These are phyloP conservation scores for Aythya baeri DNA, from an alignment of 2,113 vertebrate genomes.

Conservation along the genomic window DNA sequence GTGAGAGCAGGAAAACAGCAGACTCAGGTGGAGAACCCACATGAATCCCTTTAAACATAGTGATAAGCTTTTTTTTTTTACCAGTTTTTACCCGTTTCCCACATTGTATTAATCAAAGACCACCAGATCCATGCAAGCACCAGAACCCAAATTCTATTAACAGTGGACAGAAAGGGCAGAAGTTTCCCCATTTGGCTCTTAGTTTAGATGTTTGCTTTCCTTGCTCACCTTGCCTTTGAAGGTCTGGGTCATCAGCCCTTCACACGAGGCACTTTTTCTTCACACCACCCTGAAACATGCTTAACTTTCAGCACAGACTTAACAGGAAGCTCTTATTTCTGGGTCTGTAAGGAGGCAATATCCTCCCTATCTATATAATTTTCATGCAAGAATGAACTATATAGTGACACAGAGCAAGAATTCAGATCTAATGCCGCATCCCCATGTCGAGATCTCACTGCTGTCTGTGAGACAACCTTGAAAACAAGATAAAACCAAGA, in stretches of 20 bases:
- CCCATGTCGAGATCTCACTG: not conserved
- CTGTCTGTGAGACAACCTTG: not conserved
- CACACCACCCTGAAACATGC: not conserved
- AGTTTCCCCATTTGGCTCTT: not conserved
- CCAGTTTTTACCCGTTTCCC: not conserved
- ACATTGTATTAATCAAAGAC: not conserved
- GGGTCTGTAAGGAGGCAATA: not conserved
- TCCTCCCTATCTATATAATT: accelerated
- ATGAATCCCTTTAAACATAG: not conserved
- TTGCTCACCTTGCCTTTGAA: not conserved
- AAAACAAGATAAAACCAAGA: not conserved
- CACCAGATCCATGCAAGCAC: not conserved
- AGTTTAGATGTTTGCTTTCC: not conserved
- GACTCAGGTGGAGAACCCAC: not conserved
- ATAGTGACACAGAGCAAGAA: not conserved
- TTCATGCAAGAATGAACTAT: not conserved
- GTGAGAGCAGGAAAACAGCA: not conserved
- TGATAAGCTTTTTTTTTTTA: not conserved
- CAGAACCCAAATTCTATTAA: not conserved
- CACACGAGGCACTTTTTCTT: not conserved
- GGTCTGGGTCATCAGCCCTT: not conserved
- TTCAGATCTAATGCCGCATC: not conserved
- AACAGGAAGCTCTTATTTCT: no score
- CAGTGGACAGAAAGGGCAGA: not conserved
- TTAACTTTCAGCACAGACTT: not conserved